These are phyloP conservation scores for Tribolium castaneum DNA, from an alignment of 1,140 invertebrate species.

Conservation along the genomic window DNA sequence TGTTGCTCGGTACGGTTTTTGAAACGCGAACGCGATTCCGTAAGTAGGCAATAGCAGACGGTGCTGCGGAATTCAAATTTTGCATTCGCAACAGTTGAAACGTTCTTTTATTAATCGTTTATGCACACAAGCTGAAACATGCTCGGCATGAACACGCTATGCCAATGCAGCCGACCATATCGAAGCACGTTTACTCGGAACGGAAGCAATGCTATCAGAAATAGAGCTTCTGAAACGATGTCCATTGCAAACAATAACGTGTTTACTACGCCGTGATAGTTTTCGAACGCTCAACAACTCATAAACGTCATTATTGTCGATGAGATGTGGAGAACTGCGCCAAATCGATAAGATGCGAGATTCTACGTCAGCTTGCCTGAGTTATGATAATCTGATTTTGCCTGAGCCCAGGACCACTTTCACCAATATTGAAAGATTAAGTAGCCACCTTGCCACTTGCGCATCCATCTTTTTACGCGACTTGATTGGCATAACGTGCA, in stretches of 20 bases:
- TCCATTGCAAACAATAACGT: constrained; percentile 14
- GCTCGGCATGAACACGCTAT: constrained; percentile 14
- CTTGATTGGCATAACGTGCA: constrained; percentile 3
- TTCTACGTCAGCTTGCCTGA: not conserved
- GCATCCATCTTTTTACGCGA: not conserved
- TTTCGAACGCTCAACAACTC: constrained; percentile 8
- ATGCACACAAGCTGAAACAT: constrained; percentile 17
- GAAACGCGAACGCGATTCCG: not conserved
- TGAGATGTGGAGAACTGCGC: constrained; percentile 10
- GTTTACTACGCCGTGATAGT: constrained; percentile 1
- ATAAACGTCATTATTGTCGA: constrained; percentile 12
- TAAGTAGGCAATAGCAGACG: constrained; percentile 6
- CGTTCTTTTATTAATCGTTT: constrained; percentile 29
- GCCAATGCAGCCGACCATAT: not conserved
- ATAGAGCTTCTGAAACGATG: not conserved
- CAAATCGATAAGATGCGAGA: constrained; percentile 15
- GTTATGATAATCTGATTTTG: constrained; percentile 6
- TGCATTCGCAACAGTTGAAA: constrained; percentile 21
- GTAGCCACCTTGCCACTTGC: not conserved
- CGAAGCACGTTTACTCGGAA: not conserved
- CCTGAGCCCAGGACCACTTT: not conserved
- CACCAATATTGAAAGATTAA: not conserved
- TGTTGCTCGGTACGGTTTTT: constrained; percentile 21
- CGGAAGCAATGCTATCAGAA: not conserved
- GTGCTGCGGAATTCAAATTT: constrained; percentile 20